phyloP scores from a whole-genome alignment of 2,797 vertebrate genomes.

The Cottoperca gobio region DNA sequence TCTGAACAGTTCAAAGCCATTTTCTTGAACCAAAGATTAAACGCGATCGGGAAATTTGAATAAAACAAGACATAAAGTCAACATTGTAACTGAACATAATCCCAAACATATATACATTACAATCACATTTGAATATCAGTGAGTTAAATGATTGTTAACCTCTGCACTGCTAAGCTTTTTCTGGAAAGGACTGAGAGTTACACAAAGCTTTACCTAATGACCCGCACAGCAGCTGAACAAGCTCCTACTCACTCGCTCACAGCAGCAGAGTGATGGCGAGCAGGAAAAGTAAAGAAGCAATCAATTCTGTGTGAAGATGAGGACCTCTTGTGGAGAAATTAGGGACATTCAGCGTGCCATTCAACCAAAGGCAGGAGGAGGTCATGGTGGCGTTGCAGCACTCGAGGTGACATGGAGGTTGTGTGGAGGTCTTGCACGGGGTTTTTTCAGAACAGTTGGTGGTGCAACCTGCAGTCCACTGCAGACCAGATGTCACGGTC shows the following conservation, averaged over 20 bases:
- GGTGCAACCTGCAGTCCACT: constrained; percentile 83
- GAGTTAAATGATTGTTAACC: constrained; percentile 25
- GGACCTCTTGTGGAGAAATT: constrained; percentile 60
- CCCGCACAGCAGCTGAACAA: constrained; percentile 14
- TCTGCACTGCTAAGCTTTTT: constrained; percentile 21
- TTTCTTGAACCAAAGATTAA: constrained; percentile 49
- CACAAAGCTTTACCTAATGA: constrained; percentile 39
- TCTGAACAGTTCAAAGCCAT: constrained; percentile 53
- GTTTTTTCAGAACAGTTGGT: constrained; percentile 74
- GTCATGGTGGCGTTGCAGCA: constrained; percentile 81
- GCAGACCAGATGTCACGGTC: rapidly evolving
- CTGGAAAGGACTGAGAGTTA: neutral
- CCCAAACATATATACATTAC: constrained; percentile 40
- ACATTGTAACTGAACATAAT: constrained; percentile 31
- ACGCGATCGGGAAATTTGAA: neutral
- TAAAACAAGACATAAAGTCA: constrained; percentile 32
- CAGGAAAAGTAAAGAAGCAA: constrained; percentile 71
- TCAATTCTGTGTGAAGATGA: constrained; percentile 40
- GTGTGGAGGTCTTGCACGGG: constrained; percentile 31
- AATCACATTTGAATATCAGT: constrained; percentile 36
- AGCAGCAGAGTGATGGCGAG: constrained; percentile 51
- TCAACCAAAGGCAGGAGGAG: constrained; percentile 88
- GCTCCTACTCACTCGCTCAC: constrained; percentile 26
- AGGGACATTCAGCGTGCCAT: constrained; percentile 80
- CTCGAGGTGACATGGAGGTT: constrained; percentile 81